These are phyloP conservation scores for Nesospiza acunhae DNA, from an alignment of 2,113 vertebrate species.

Conservation along the genomic window DNA sequence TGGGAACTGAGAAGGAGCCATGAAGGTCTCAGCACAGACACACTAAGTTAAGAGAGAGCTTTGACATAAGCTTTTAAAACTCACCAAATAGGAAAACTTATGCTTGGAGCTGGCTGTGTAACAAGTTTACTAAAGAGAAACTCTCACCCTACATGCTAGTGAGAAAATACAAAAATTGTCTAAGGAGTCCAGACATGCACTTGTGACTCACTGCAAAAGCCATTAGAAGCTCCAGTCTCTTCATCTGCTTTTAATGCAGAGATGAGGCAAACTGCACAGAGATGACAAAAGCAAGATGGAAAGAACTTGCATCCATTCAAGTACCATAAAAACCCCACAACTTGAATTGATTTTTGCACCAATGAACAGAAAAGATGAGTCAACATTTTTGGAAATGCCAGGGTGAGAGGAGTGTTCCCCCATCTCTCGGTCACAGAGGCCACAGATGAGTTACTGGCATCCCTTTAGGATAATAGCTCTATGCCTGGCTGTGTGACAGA, in stretches of 20 bases:
- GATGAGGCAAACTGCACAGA: neutral
- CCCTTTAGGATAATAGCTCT: neutral
- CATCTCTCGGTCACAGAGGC: neutral
- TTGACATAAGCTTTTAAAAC: neutral
- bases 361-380: neutral
- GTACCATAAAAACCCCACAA: accelerated
- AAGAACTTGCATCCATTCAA: neutral
- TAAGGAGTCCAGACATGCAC: neutral
- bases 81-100: neutral
- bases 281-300: neutral
- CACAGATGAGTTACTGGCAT: neutral
- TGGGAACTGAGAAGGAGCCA: neutral
- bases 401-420: neutral
- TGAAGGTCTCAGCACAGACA: neutral
- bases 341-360: neutral
- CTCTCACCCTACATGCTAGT: neutral
- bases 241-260: neutral
- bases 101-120: neutral
- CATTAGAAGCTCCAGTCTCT: neutral
- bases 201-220: neutral
- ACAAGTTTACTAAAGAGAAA: neutral
- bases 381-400: neutral
- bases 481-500: neutral
- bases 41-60: neutral
- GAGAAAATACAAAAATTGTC: neutral